Base-by-base conservation (phyloP, 2,888 invertebrate species). In the Rhogogaster chlorosoma region DNA sequence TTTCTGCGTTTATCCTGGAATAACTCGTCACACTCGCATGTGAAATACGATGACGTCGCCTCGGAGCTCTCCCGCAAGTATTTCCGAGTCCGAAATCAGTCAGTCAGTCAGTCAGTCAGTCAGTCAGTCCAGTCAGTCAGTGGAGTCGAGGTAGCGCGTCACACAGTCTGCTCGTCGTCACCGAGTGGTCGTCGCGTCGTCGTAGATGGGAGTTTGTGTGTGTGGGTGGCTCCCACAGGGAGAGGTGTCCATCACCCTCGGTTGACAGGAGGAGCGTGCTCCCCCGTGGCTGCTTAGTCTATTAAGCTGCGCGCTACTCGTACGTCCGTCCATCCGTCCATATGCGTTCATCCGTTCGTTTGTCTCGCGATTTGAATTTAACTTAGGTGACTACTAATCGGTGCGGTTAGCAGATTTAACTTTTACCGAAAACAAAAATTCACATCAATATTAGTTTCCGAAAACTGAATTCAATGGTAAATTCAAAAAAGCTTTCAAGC, bases 241-340 rank as follows among this genome's bases (percentile, higher is more conserved):
- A 89, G 92, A 92, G 92, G 91, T 93, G 92, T 93, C 89, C 92
- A 92, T 93, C 93, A 93, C 92, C 92, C 92, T 92, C 90, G 88
- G 89, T 90, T 92, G 92, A 92, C 93, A 93, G 91, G 92, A 92
- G 92, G 91, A 92, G 90, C 92, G 90, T 91, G 91, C 88, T 87
- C 88, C 87, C 88, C 88, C 88, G 87, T 83, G 84, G 71, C 84
- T 84, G 80, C 86, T 84, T 86, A 83, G 84, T 80, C 82, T 86
- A 83, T 83, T 83, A 83, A 83, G 83, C 83, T 70, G 70, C 75
- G 75, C 85, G 64, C 80, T 67, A 57, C 84, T 71, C 85, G 71
- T 73, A 86, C 70, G 71, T 87, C 86, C 84, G 73, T 87, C 83
- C 73, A 42, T 86, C 83, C 83, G 67, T 67, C 67, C 83, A 45